A percentile compares a stretch with the other conserved stretches of the same genome.
Conservation (phyloP, 1,140 invertebrate genomes). For the Drosophila fuyamai region DNA sequence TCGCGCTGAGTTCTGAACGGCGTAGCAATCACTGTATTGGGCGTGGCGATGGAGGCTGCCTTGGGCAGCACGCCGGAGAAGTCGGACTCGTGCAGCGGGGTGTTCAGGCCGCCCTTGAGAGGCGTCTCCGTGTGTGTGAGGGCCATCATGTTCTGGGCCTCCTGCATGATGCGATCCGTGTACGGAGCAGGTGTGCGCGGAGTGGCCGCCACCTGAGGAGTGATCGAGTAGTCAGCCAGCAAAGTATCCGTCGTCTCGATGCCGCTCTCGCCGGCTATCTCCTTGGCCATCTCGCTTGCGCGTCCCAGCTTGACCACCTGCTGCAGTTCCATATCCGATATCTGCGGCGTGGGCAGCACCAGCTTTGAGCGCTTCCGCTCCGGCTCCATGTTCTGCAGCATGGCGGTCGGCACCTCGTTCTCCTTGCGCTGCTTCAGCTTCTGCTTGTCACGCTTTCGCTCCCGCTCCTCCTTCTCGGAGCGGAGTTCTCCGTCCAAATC, state of each 20-base stretch:
- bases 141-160: conserved; percentile 99
- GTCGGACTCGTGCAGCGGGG: conserved; percentile 94
- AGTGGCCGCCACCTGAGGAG: conserved; percentile 91
- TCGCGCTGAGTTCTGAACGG: conserved; percentile 89
- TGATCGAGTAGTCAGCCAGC: conserved; percentile 95
- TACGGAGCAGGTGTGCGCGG: conserved; percentile 93
- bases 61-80: conserved; percentile 93
- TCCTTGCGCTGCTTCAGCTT: conserved; percentile 98
- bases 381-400: conserved; percentile 96
- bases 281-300: conserved; percentile 96
- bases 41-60: conserved; percentile 91
- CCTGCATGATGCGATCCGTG: conserved; percentile 92
- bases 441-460: conserved; percentile 95
- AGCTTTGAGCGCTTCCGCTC: conserved; percentile 97
- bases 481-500: conserved; percentile 96
- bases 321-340: conserved; percentile 95
- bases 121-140: conserved; percentile 98
- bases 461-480: conserved; percentile 95
- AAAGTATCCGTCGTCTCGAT: conserved; percentile 93
- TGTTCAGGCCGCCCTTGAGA: conserved; percentile 97
- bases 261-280: conserved; percentile 94
- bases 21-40: conserved; percentile 97
- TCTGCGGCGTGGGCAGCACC: conserved; percentile 98
- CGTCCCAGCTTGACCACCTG: conserved; percentile 98
- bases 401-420: conserved; percentile 96